Evolutionary conservation across 2,888 invertebrate species (phyloP), one percentile per base, ranked within the genome.

Genomic region (Pseudococcus jackbeardsleyi): DNA sequence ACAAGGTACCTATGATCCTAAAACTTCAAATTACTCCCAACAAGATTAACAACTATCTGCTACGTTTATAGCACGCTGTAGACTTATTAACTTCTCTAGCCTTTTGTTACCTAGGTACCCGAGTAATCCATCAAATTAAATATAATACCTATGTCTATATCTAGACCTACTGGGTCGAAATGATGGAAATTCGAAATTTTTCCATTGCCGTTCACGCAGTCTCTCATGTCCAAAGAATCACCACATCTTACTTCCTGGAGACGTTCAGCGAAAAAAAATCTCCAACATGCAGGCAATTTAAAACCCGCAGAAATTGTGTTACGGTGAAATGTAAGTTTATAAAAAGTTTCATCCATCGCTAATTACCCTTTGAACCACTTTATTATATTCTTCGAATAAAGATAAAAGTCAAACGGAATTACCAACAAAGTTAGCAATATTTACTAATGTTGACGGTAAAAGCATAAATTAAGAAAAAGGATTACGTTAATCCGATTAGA

Each of bases 371-470:
- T 82, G 79, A 82, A 82, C 79, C 46, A 82, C 79, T 82, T 46
- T 82, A 82, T 82, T 82, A 46, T 46, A 82, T 82, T 82, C 79
- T 42, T 82, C 79, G 79, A 82, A 82, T 82, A 82, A 82, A 82
- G 79, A 82, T 42, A 46, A 82, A 82, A 82, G 79, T 82, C 79
- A 82, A 82, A 82, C 79, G 79, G 79, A 82, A 33, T 46, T 82
- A 82, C 79, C 79, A 82, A 82, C 79, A 82, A 82, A 82, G 42
- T 82, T 46, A 22, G 46, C 79, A 19, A 46, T 82, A 82, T 82
- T 82, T 82, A 46, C 79, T 46, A 82, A 82, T 46, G 46, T 82
- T 82, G 79, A 82, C 79, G 79, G 46, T 82, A 82, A 82, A 46
- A 46, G 79, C 79, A 82, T 82, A 82, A 82, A 82, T 82, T 82